Conservation (phyloP, 2,888 invertebrate genomes). For the Hemistola chrysoprasaria region DNA sequence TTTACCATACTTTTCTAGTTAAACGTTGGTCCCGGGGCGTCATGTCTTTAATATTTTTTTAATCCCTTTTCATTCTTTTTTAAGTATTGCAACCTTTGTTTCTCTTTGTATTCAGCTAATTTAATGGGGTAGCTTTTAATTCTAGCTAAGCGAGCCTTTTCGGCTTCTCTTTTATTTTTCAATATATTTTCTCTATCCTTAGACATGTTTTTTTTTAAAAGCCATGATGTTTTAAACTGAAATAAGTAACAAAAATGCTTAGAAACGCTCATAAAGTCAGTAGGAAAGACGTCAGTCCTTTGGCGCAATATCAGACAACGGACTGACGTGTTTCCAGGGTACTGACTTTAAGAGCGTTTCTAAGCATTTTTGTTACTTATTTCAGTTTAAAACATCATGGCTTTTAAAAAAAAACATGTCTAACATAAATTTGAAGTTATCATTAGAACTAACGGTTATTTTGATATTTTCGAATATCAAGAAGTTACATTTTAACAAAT, state of each 20-base stretch:
- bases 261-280: conserved; percentile 19
- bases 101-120: conserved; percentile 25
- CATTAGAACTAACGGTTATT: conserved; percentile 21
- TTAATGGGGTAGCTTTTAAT: conserved; percentile 29
- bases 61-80: conserved; percentile 23
- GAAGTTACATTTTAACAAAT: conserved; percentile 27
- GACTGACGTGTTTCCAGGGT: too few relatives aligned
- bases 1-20: conserved; percentile 26
- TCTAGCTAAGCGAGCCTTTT: conserved; percentile 27
- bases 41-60: conserved; percentile 7
- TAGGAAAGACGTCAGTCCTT: conserved; percentile 29
- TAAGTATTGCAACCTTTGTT: conserved; percentile 18
- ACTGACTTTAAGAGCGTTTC: conserved; percentile 20
- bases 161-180: conserved; percentile 27
- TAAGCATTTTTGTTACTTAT: conserved; percentile 22
- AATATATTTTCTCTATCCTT: conserved; percentile 17
- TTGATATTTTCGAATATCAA: conserved; percentile 18
- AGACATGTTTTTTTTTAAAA: conserved; percentile 7
- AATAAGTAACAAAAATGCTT: conserved; percentile 24
- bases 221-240: conserved; percentile 23
- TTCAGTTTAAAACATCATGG: conserved; percentile 25
- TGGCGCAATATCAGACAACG: conserved; percentile 27
- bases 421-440: conserved; percentile 28
- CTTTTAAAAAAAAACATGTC: conserved; percentile 7
- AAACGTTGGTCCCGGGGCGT: conserved; percentile 18